Base-by-base conservation (phyloP, 1,140 invertebrate genomes). In the Trypoxylus dichotomus region DNA sequence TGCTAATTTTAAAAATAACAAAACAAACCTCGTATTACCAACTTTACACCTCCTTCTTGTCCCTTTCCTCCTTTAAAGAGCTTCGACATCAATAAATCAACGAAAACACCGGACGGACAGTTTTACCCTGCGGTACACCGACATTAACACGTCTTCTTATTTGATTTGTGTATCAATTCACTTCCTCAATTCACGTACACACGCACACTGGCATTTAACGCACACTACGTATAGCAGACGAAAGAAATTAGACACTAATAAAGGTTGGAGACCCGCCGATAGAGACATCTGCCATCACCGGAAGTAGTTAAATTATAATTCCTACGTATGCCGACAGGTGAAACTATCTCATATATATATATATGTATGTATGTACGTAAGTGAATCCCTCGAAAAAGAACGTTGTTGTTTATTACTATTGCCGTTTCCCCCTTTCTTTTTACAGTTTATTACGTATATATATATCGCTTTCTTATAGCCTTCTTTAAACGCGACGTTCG, bases 291-390 rank as follows among this genome's bases (percentile, higher is more conserved):
- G 81, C 80, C 76, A 77, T 47, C 43, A 13, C 43, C 81, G 84
- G 84, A 85, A 85, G 83, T 83, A 80, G 83, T 85, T 84, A 85
- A 83, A 82, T 82, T 78, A 80, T 82, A 82, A 83, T 83, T 82
- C 80, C 80, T 75, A 83, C 77, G 78, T 78, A 79, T 79, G 79
- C 76, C 79, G 81, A 85, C 84, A 84, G 84, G 84, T 85, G 84
- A 83, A 84, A 79, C 79, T 80, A n/a, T n/a, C n/a, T n/a, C n/a
- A n/a, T n/a, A n/a, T n/a, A n/a, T n/a, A n/a, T n/a, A n/a, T n/a
- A n/a, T n/a, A n/a, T n/a, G n/a, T n/a, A n/a, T n/a, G n/a, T n/a
- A n/a, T n/a, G n/a, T n/a, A n/a, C n/a, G n/a, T n/a, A 42, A 74
- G 79, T 79, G 79, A 76, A 47, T 47, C 68, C 63, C 76, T n/a